phyloP scores from a whole-genome alignment of 2,797 vertebrate genomes.

The Steatocranus sp. region DNA sequence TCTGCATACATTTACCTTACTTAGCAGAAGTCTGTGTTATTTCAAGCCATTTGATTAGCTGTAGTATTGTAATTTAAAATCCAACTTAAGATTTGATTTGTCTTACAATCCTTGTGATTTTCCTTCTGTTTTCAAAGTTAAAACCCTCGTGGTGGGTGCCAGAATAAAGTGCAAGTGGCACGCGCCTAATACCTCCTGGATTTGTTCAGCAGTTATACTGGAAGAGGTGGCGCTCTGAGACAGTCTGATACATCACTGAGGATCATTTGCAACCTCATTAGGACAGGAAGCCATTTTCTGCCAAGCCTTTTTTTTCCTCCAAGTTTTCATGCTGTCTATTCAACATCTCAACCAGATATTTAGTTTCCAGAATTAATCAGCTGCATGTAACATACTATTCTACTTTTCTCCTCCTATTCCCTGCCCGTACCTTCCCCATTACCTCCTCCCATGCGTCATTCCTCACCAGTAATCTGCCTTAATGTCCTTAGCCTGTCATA shows the following conservation, averaged over 20 bases:
- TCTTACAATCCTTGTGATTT: not conserved
- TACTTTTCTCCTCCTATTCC: not conserved
- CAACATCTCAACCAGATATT: not conserved
- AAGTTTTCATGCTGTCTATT: not conserved
- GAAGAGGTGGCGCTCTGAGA: not conserved
- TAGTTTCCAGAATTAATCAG: not conserved
- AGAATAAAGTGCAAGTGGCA: not conserved
- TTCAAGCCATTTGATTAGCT: not conserved
- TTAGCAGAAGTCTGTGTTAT: not conserved
- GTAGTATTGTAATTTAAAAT: not conserved
- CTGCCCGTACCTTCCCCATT: not conserved
- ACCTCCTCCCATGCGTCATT: not conserved
- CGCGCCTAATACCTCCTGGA: not conserved
- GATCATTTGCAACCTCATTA: not conserved
- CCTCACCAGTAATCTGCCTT: slow-evolving; percentile 52
- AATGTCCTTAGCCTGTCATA: slow-evolving; percentile 45
- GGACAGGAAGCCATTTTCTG: not conserved
- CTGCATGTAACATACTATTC: not conserved
- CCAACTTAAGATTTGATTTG: not conserved
- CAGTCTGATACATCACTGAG: not conserved
- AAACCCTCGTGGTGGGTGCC: not conserved
- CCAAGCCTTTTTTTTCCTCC: not conserved
- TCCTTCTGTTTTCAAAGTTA: not conserved
- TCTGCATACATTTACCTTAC: not conserved
- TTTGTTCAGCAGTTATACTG: not conserved